phyloP scores from a whole-genome alignment of 1,140 invertebrate species.

The Drosophila murphyi region DNA sequence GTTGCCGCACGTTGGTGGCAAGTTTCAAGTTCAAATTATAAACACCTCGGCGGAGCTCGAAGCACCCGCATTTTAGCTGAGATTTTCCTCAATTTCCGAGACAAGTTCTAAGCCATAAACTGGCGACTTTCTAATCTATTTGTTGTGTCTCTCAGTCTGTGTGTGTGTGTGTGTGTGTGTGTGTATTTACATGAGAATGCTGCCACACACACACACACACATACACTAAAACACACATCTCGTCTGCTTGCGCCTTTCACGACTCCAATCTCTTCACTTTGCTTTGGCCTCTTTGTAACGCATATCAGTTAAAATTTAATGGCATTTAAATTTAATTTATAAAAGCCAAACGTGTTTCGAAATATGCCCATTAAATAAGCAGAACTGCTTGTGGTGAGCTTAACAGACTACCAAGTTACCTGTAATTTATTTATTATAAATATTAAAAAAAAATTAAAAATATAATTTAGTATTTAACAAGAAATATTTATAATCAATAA shows the following conservation, averaged over 20 bases:
- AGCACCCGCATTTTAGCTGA: conserved; percentile 36
- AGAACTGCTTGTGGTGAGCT: background rate
- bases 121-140: conserved; percentile 71
- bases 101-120: conserved; percentile 21
- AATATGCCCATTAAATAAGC: conserved; percentile 43
- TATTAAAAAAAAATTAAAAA: too few species aligned
- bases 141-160: conserved; percentile 5
- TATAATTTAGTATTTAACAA: too few species aligned
- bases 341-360: conserved; percentile 68
- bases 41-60: conserved; percentile 57
- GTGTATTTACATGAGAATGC: conserved; percentile 49
- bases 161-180: conserved; percentile 1
- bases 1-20: conserved; percentile 13
- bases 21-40: conserved; percentile 65
- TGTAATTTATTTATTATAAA: background rate
- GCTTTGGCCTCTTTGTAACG: conserved; percentile 7
- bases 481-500: too few species aligned
- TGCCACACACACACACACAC: conserved; percentile 9
- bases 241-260: conserved; percentile 40
- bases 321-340: conserved; percentile 76
- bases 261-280: background rate
- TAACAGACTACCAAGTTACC: background rate
- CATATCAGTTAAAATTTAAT: conserved; percentile 63
- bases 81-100: background rate
- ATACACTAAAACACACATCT: background rate